These are phyloP conservation scores for Protosalanx chinensis DNA, from an alignment of 2,797 vertebrate genomes.

Conservation along the genomic window DNA sequence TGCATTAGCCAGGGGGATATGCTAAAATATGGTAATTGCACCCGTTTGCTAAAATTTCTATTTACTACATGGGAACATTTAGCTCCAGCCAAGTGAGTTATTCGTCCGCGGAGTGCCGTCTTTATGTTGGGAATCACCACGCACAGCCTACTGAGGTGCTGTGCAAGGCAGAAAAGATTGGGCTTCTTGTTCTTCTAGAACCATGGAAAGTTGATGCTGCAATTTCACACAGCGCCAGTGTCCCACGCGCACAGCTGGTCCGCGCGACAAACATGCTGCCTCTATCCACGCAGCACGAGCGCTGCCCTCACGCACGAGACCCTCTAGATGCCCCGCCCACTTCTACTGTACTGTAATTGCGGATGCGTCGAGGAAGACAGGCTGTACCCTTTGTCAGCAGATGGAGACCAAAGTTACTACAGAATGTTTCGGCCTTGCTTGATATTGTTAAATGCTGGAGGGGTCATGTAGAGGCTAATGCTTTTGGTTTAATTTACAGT, in stretches of 20 bases:
- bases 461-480: no score
- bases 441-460: no score
- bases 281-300: constrained; percentile 32
- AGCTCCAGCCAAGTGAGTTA: not conserved
- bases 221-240: constrained; percentile 31
- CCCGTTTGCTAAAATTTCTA: constrained; percentile 22
- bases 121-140: not conserved
- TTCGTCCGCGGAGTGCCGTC: not conserved
- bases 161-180: constrained; percentile 9
- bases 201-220: constrained; percentile 49
- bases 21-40: constrained; percentile 9
- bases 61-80: not conserved
- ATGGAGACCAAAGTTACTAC: not conserved
- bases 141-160: not conserved
- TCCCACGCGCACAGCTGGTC: constrained; percentile 32
- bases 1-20: not conserved
- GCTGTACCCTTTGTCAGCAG: not conserved
- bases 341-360: constrained; percentile 23
- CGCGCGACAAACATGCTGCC: constrained; percentile 38
- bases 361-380: not conserved
- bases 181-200: constrained; percentile 15
- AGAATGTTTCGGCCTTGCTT: not conserved
- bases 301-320: constrained; percentile 34
- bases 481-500: not conserved
- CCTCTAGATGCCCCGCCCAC: constrained; percentile 42